Percentiles rank a stretch among this genome's conserved stretches.
Evolutionary conservation across 2,113 vertebrate genomes (phyloP).

Genomic region (Plectropomus leopardus): DNA sequence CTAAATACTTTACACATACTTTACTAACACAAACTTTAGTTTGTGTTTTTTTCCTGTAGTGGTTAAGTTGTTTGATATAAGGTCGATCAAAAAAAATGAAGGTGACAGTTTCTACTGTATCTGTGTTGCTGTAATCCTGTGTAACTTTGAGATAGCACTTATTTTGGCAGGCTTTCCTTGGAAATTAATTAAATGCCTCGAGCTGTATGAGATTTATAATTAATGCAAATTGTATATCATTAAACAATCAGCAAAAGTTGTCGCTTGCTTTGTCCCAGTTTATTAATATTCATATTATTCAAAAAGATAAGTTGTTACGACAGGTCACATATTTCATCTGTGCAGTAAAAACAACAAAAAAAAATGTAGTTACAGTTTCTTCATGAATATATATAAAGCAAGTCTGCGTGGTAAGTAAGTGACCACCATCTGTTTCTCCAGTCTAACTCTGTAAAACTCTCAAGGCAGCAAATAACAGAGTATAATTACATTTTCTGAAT

Average conservation of each 20-base stretch:
- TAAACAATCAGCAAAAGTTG: neutral
- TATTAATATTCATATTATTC: conserved; percentile 17
- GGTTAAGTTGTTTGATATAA: conserved; percentile 4
- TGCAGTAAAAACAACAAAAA: neutral
- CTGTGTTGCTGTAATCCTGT: neutral
- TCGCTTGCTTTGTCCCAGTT: conserved; percentile 15
- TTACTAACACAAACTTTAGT: no score
- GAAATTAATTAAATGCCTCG: neutral
- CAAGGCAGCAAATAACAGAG: neutral
- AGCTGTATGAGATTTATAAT: conserved; percentile 20
- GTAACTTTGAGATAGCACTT: neutral
- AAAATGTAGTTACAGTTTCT: neutral
- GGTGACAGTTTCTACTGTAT: neutral
- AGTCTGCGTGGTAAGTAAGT: neutral
- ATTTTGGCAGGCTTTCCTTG: neutral
- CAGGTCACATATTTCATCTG: neutral
- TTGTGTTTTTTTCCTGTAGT: neutral
- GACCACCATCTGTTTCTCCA: neutral
- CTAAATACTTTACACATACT: no score
- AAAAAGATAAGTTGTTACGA: neutral
- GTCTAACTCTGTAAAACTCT: neutral
- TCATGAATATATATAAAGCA: neutral
- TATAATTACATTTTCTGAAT: neutral
- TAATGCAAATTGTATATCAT: conserved; percentile 17
- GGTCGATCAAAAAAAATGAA: conserved; percentile 9